phyloP scores from a whole-genome alignment of 2,888 invertebrate genomes.

The Lysandra bellargus region DNA sequence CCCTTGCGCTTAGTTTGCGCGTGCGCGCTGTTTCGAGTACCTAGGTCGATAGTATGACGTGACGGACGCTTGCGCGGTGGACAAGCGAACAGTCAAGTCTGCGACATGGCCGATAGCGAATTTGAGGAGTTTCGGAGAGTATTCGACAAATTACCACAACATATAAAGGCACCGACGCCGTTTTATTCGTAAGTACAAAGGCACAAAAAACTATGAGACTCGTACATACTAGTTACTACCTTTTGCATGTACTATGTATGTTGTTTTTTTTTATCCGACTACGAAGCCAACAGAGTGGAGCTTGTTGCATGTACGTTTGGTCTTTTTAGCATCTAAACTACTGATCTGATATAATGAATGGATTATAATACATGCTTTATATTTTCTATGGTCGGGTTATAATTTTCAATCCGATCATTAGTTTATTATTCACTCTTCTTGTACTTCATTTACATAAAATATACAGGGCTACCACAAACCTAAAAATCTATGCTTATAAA shows the following conservation, averaged over 20 bases:
- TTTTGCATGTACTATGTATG: background rate
- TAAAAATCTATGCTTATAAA: background rate
- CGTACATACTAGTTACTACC: background rate
- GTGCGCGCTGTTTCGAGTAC: constrained; percentile 10
- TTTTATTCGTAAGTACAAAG: constrained; percentile 91
- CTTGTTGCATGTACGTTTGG: background rate
- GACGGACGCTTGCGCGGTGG: constrained; percentile 64
- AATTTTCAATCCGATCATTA: background rate
- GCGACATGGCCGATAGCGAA: constrained; percentile 94
- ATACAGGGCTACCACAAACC: background rate
- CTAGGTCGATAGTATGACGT: constrained; percentile 63
- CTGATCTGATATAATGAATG: background rate
- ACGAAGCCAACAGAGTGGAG: background rate
- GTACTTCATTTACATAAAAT: background rate
- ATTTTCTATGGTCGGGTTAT: background rate
- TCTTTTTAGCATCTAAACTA: background rate
- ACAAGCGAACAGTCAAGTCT: constrained; percentile 84
- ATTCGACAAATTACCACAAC: constrained; percentile 90
- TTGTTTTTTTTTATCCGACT: background rate
- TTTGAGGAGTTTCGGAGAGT: constrained; percentile 95
- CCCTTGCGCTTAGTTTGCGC: background rate
- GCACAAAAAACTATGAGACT: background rate
- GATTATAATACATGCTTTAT: background rate
- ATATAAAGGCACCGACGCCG: constrained; percentile 88
- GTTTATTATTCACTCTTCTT: background rate